Percentiles rank a stretch among this genome's conserved stretches.
Evolutionary conservation across 1,140 invertebrate species (phyloP).

Genomic region (Bactericera cockerelli): DNA sequence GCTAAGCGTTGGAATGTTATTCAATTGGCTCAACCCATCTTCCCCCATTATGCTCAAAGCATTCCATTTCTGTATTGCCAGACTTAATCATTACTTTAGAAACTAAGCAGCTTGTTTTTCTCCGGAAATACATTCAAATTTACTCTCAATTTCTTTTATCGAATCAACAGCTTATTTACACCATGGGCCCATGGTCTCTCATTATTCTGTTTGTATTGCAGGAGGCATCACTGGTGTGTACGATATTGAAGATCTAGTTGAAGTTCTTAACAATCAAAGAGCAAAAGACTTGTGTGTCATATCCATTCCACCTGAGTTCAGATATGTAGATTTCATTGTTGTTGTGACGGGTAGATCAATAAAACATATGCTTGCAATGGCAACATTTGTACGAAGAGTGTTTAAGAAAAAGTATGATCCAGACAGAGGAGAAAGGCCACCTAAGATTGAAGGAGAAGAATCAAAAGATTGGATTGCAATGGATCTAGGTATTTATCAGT

Average conservation of each 20-base stretch:
- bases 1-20: too few species aligned
- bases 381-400: conserved; percentile 56
- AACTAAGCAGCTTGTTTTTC: too few species aligned
- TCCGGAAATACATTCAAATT: too few species aligned
- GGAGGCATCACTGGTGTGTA: conserved; percentile 65
- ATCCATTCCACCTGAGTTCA: conserved; percentile 48
- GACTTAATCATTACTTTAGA: too few species aligned
- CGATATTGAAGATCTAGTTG: conserved; percentile 71
- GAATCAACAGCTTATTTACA: too few species aligned
- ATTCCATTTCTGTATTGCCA: too few species aligned
- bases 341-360: conserved; percentile 54
- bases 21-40: too few species aligned
- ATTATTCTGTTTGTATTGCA: too few species aligned
- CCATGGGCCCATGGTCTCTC: too few species aligned
- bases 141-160: too few species aligned
- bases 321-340: conserved; percentile 71
- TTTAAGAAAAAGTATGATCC: conserved; percentile 55
- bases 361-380: conserved; percentile 57
- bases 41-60: too few species aligned
- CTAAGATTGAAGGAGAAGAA: conserved; percentile 60
- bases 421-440: conserved; percentile 39
- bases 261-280: conserved; percentile 57
- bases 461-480: conserved; percentile 70
- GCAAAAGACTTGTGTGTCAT: conserved; percentile 67
- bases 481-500: conserved; percentile 69